Percentiles rank a stretch among this genome's conserved stretches.
phyloP scores from a whole-genome alignment of 53 echinoderm and acorn worm species.

The Stichopus horrens region DNA sequence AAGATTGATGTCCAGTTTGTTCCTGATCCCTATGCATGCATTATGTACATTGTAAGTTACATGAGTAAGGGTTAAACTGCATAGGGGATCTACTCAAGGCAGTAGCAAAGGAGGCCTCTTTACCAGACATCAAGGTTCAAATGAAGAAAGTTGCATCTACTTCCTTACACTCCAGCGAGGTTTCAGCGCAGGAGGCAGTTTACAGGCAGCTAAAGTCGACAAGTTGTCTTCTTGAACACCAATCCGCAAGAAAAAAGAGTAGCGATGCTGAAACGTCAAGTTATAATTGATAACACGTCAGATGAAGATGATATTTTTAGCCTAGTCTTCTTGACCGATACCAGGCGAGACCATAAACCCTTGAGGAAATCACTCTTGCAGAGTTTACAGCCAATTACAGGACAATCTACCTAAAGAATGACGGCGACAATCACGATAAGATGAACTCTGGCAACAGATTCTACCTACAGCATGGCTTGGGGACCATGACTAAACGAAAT shows the following conservation, averaged over 20 bases:
- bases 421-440: neutral
- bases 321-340: constrained; percentile 42
- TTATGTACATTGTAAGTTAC: constrained; percentile 48
- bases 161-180: constrained; percentile 48
- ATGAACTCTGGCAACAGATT: neutral
- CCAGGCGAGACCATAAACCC: constrained; percentile 22
- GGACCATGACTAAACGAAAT: constrained; percentile 8
- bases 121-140: constrained; percentile 7
- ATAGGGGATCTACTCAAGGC: constrained; percentile 21
- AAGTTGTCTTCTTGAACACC: constrained; percentile 40
- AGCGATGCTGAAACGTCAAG: constrained; percentile 7
- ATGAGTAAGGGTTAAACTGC: constrained; percentile 45
- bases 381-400: constrained; percentile 43
- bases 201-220: constrained; percentile 35
- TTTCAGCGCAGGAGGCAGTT: constrained; percentile 55
- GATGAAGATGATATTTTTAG: constrained; percentile 46
- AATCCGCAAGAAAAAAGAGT: constrained; percentile 41
- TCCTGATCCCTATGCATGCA: constrained; percentile 51
- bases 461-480: constrained; percentile 22
- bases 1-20: constrained; percentile 57
- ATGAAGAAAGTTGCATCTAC: constrained; percentile 28
- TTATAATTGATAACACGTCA: constrained; percentile 23
- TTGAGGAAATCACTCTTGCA: constrained; percentile 36
- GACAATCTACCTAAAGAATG: neutral
- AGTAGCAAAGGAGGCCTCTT: constrained; percentile 27